These are phyloP conservation scores for Conus betulinus DNA, from an alignment of 1,140 invertebrate species.

Conservation along the genomic window DNA sequence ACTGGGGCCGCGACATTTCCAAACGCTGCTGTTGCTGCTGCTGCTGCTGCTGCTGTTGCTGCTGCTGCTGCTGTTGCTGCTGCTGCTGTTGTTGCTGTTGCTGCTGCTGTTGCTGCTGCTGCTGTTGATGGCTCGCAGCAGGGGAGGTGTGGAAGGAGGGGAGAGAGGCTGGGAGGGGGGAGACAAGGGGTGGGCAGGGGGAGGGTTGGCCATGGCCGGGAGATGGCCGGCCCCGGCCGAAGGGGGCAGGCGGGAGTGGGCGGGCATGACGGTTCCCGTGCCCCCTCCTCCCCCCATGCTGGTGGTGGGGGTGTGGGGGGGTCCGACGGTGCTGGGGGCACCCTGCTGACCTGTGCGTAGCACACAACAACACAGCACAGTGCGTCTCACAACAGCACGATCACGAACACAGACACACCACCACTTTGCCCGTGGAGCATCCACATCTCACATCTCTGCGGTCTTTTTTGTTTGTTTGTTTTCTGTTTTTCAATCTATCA, in stretches of 20 bases:
- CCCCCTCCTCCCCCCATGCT: slow-evolving; percentile 22
- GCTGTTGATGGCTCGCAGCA: background rate
- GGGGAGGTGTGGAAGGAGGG: slow-evolving; percentile 9
- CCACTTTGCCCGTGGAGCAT: background rate
- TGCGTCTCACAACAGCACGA: slow-evolving; percentile 15
- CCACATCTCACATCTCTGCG: no score
- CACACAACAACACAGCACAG: slow-evolving; percentile 22
- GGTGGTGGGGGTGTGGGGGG: background rate
- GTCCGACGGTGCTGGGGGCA: slow-evolving; percentile 4
- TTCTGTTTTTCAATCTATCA: no score
- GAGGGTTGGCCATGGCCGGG: slow-evolving; percentile 13
- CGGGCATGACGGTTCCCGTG: background rate
- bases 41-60: slow-evolving; percentile 26
- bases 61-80: no score
- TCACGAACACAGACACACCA: background rate
- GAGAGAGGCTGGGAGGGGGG: slow-evolving; percentile 28
- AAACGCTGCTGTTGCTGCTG: background rate
- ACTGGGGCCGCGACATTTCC: slow-evolving; percentile 23
- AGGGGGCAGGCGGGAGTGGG: background rate
- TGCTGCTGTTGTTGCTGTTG: slow-evolving; percentile 21
- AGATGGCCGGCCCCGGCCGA: background rate
- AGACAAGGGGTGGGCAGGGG: slow-evolving; percentile 16
- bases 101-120: slow-evolving; percentile 20
- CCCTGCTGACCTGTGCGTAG: slow-evolving; percentile 25
- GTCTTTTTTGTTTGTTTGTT: no score